Percentiles rank a stretch among this genome's conserved stretches.
Evolutionary conservation across 1,140 invertebrate genomes (phyloP).

Genomic region (Formica exsecta): DNA sequence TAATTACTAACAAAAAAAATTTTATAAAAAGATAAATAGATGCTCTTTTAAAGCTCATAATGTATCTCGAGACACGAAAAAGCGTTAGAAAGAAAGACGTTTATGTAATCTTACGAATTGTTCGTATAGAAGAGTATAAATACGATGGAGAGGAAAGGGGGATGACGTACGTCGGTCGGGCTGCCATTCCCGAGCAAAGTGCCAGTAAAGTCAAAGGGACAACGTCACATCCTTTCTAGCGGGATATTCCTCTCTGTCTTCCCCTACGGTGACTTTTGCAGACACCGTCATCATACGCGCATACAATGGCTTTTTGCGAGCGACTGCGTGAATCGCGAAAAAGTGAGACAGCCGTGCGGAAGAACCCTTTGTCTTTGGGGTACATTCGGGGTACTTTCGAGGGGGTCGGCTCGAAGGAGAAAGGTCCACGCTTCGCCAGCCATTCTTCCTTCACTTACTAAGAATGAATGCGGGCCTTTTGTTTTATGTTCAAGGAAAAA

Average conservation of each 20-base stretch:
- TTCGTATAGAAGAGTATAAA: constrained; percentile 23
- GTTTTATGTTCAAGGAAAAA: constrained; percentile 45
- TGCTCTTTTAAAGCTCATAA: neutral
- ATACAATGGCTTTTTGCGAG: constrained; percentile 70
- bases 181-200: constrained; percentile 40
- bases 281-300: constrained; percentile 55
- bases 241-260: constrained; percentile 43
- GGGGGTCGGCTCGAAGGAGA: constrained; percentile 40
- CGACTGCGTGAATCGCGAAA: constrained; percentile 59
- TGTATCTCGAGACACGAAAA: neutral
- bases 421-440: constrained; percentile 42
- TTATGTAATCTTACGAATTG: constrained; percentile 33
- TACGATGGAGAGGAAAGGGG: constrained; percentile 11
- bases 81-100: neutral
- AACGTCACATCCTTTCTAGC: constrained; percentile 44
- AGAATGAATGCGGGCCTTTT: constrained; percentile 47
- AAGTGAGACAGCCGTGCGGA: constrained; percentile 65
- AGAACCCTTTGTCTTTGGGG: constrained; percentile 70
- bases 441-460: constrained; percentile 50
- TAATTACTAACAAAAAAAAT: neutral
- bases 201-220: constrained; percentile 65
- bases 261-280: constrained; percentile 58
- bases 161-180: neutral
- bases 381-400: constrained; percentile 52
- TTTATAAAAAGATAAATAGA: neutral